phyloP scores from a whole-genome alignment of 2,113 vertebrate species.

The Polypterus bichir region DNA sequence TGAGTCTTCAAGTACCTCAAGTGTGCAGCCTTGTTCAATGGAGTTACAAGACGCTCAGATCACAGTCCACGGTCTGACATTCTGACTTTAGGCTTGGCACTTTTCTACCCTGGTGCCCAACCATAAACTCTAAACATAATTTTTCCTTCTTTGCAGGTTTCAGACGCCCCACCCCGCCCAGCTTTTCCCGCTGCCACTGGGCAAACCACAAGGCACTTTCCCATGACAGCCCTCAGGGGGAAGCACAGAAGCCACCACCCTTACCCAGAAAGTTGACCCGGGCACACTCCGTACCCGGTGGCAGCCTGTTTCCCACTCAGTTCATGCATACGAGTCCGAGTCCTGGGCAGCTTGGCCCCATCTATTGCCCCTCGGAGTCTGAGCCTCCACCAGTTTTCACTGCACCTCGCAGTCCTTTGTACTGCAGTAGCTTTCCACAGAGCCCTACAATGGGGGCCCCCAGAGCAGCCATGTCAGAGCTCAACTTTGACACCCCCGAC shows the following conservation, averaged over 20 bases:
- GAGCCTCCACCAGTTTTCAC: slow-evolving; percentile 28
- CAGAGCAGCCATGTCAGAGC: slow-evolving; percentile 16
- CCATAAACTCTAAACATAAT: too few relatives aligned
- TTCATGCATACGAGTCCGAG: background rate
- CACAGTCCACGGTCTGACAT: too few relatives aligned
- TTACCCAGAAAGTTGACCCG: slow-evolving; percentile 53
- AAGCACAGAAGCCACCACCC: slow-evolving; percentile 39
- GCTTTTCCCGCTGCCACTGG: slow-evolving; percentile 18
- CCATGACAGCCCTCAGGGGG: background rate
- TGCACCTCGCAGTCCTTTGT: background rate
- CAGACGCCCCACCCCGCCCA: slow-evolving; percentile 16
- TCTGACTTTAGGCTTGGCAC: too few relatives aligned
- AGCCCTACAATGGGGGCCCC: background rate
- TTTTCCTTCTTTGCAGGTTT: too few relatives aligned
- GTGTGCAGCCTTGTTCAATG: too few relatives aligned
- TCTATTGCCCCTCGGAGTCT: background rate
- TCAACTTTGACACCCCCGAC: slow-evolving; percentile 31
- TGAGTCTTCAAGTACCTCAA: too few relatives aligned
- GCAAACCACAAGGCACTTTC: slow-evolving; percentile 39
- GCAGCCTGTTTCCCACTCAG: background rate
- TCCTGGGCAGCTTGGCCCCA: fast-evolving
- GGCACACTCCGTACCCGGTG: slow-evolving; percentile 39
- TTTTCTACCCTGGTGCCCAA: too few relatives aligned
- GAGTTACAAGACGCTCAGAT: too few relatives aligned
- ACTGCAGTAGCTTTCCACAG: background rate